phyloP scores from a whole-genome alignment of 1,140 invertebrate genomes.

The Chelonus insularis region DNA sequence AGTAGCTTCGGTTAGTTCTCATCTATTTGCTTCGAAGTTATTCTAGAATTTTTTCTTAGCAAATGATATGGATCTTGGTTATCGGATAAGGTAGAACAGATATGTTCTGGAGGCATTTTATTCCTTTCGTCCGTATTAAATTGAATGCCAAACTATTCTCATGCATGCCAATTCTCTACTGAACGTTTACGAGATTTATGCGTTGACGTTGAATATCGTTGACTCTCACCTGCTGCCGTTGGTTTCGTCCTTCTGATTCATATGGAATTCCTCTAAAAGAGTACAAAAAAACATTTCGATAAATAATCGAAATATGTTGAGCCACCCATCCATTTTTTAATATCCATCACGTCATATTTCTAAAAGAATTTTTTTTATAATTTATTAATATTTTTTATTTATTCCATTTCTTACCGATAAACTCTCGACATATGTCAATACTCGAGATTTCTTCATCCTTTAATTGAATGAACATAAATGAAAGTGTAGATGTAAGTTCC shows the following conservation, averaged over 20 bases:
- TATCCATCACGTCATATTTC: not conserved
- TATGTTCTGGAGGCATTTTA: constrained; percentile 50
- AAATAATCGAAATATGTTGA: not conserved
- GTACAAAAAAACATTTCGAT: not conserved
- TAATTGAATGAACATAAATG: constrained; percentile 2
- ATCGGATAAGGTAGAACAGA: constrained; percentile 49
- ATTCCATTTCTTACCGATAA: not conserved
- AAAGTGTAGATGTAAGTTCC: not conserved
- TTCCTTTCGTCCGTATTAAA: constrained; percentile 55
- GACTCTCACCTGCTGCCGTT: constrained; percentile 25
- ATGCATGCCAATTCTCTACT: constrained; percentile 55
- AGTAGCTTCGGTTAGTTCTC: no score
- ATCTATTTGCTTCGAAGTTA: not conserved
- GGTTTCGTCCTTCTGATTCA: not conserved
- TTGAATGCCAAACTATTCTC: constrained; percentile 55
- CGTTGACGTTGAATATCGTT: constrained; percentile 29
- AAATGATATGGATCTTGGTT: constrained; percentile 1
- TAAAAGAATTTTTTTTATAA: not conserved
- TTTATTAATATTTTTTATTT: not conserved
- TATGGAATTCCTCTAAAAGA: not conserved
- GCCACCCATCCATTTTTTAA: not conserved
- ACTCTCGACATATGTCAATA: not conserved
- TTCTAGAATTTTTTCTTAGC: not conserved
- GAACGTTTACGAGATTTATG: constrained; percentile 31
- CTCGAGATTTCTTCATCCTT: not conserved